phyloP scores from a whole-genome alignment of 92 coral and sea anemone species.

The Blastomussa wellsi region DNA sequence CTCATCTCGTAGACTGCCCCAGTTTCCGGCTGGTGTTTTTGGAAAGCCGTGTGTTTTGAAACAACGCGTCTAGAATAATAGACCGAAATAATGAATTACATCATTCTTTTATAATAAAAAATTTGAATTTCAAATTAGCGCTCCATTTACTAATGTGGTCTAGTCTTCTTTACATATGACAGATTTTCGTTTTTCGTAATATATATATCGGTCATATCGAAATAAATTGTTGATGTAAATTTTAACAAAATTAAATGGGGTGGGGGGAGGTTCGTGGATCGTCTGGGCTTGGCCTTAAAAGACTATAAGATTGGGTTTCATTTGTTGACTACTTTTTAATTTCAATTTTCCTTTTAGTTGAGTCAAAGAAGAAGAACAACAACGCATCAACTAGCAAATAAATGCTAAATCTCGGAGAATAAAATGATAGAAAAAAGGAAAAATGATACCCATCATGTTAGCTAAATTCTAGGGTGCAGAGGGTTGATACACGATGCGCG shows the following conservation, averaged over 20 bases:
- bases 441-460: background rate
- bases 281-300: too few species aligned
- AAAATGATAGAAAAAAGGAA: background rate
- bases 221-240: background rate
- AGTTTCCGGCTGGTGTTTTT: slow-evolving; percentile 4
- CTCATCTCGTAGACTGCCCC: background rate
- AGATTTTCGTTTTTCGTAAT: background rate
- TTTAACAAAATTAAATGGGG: background rate
- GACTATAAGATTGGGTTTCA: too few species aligned
- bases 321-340: background rate
- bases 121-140: slow-evolving; percentile 39
- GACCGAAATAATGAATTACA: slow-evolving; percentile 33
- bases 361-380: too few species aligned
- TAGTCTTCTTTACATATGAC: background rate
- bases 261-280: too few species aligned
- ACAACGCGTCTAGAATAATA: slow-evolving; percentile 8
- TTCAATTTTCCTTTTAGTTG: too few species aligned
- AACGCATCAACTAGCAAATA: background rate
- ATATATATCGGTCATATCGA: too few species aligned
- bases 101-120: background rate
- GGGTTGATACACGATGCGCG: background rate
- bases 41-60: background rate
- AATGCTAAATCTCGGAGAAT: background rate
- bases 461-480: background rate
- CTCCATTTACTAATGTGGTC: background rate